A percentile compares a stretch with the other conserved stretches of the same genome.
Evolutionary conservation across 2,888 invertebrate species (phyloP).

Genomic region (Abscondita cerata): DNA sequence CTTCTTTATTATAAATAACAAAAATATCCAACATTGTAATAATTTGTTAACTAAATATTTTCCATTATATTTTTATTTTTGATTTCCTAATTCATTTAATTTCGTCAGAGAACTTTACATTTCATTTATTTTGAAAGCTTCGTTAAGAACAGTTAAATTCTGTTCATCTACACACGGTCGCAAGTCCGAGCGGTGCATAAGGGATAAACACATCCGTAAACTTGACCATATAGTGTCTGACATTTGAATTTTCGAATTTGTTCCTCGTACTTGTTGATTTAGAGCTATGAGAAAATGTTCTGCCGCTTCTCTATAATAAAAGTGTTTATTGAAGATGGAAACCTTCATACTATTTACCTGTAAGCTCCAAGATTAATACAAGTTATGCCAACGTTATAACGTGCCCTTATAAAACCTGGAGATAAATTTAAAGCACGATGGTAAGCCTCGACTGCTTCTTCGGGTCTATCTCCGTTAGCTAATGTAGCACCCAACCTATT

Average conservation of each 20-base stretch:
- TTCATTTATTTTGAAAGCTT: conserved; percentile 67
- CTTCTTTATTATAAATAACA: too few relatives aligned
- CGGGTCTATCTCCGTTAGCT: conserved; percentile 93
- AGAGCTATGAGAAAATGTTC: conserved; percentile 94
- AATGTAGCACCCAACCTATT: conserved; percentile 96
- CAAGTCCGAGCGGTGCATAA: conserved; percentile 75
- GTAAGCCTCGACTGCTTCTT: conserved; percentile 97
- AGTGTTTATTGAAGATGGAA: conserved; percentile 9
- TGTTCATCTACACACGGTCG: conserved; percentile 67
- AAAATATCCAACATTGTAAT: too few relatives aligned
- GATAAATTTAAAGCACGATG: conserved; percentile 87
- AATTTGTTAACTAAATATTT: too few relatives aligned
- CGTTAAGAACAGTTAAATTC: conserved; percentile 68
- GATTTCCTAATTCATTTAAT: too few relatives aligned
- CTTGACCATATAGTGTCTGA: conserved; percentile 96
- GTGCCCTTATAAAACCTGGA: conserved; percentile 95
- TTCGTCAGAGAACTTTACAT: too few relatives aligned
- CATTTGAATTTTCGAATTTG: conserved; percentile 62
- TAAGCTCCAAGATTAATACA: conserved; percentile 96
- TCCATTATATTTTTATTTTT: too few relatives aligned
- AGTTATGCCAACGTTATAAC: conserved; percentile 97
- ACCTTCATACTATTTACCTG: conserved; percentile 47
- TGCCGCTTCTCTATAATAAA: conserved; percentile 79
- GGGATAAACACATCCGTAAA: conserved; percentile 83
- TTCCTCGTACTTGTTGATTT: conserved; percentile 85